Percentiles rank a stretch among this genome's conserved stretches.
These are phyloP conservation scores for Peromyscus nudipes DNA, from an alignment of 2,797 vertebrate species.

Conservation along the genomic window DNA sequence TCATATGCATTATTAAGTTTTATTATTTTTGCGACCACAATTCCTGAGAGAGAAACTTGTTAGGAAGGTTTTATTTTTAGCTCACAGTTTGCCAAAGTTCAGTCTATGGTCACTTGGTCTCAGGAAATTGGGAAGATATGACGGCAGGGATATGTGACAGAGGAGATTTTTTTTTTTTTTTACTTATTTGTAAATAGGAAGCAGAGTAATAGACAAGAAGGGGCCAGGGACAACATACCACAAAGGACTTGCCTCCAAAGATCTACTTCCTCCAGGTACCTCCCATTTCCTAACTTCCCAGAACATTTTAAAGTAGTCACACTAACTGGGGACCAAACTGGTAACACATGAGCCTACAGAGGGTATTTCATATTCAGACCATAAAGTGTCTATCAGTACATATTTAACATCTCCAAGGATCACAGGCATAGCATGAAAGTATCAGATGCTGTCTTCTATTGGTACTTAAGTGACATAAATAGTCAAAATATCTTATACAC, in stretches of 20 bases:
- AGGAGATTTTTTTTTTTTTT: background rate
- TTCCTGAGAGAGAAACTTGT: background rate
- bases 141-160: too few species aligned
- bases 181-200: background rate
- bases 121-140: background rate
- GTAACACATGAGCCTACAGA: background rate
- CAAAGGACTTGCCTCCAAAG: background rate
- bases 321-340: background rate
- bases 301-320: background rate
- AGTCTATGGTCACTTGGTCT: background rate
- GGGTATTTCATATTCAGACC: background rate
- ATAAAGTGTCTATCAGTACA: background rate
- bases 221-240: background rate
- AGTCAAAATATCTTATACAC: background rate
- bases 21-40: background rate
- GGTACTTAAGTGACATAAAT: slow-evolving; percentile 30
- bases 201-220: background rate
- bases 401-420: slow-evolving; percentile 20
- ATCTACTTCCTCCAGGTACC: too few species aligned
- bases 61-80: background rate
- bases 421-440: background rate
- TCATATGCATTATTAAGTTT: background rate
- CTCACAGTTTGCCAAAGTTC: background rate
- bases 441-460: background rate
- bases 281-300: background rate